These are phyloP conservation scores for Elanus axillaris DNA, from an alignment of 2,113 vertebrate genomes.

Conservation along the genomic window DNA sequence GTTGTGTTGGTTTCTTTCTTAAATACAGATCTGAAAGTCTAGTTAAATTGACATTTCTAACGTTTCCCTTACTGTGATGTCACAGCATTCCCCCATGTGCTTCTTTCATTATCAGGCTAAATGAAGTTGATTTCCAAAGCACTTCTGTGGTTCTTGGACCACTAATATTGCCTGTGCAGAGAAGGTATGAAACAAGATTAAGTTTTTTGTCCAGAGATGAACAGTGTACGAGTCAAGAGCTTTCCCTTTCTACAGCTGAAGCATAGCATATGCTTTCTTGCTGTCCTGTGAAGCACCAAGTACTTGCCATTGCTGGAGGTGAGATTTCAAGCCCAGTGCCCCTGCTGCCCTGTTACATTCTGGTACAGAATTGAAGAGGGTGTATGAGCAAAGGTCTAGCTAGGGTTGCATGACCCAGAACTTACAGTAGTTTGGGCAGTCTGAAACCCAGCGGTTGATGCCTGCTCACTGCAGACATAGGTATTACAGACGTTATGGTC, in stretches of 20 bases:
- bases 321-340: not conserved
- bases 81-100: not conserved
- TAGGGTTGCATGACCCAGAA: not conserved
- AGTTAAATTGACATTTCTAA: not conserved
- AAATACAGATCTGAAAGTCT: not conserved
- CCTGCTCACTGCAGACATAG: not conserved
- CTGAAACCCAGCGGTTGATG: not conserved
- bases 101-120: not conserved
- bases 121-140: not conserved
- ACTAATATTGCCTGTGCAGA: not conserved
- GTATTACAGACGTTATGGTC: accelerated
- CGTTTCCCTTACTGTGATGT: not conserved
- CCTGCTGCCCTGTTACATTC: not conserved
- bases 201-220: not conserved
- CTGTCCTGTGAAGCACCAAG: not conserved
- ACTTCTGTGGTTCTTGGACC: not conserved
- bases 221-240: not conserved
- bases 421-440: not conserved
- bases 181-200: not conserved
- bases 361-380: not conserved
- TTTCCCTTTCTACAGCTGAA: not conserved
- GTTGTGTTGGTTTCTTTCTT: not conserved
- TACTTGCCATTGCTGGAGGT: not conserved
- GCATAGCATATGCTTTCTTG: not conserved
- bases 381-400: not conserved